Conservation (phyloP, 2,797 vertebrate species). For the Lutra lutra region DNA sequence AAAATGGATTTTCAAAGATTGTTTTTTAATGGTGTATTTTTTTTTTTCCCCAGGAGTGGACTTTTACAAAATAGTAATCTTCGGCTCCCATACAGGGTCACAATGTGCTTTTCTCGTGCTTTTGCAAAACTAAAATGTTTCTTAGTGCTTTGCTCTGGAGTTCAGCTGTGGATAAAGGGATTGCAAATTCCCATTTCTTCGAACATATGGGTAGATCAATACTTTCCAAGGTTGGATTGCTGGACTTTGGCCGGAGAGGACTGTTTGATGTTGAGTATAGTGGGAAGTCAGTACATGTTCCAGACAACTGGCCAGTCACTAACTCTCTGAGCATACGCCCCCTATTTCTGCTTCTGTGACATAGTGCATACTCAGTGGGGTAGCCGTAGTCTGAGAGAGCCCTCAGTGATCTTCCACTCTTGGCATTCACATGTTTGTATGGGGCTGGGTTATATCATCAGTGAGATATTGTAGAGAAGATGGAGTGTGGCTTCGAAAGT, state of each 20-base stretch:
- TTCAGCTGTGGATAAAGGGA: background rate
- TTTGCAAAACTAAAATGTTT: background rate
- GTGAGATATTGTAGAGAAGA: background rate
- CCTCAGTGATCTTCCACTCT: background rate
- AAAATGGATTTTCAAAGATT: constrained; percentile 38
- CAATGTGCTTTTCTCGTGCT: background rate
- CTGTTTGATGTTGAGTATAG: background rate
- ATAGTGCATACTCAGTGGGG: too few species aligned
- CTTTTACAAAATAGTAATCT: background rate
- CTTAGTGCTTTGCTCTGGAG: background rate
- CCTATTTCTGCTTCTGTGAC: background rate
- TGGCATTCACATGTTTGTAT: background rate
- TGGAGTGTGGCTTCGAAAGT: background rate
- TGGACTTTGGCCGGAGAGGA: background rate
- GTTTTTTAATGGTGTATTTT: background rate
- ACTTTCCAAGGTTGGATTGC: background rate
- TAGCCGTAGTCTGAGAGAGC: background rate
- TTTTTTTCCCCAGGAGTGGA: background rate
- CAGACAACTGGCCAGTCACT: background rate
- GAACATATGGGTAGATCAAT: background rate
- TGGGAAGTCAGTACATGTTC: background rate
- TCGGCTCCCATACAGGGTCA: background rate
- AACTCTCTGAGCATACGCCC: background rate
- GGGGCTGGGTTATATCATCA: background rate
- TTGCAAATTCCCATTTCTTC: background rate